Percentiles rank a stretch among this genome's conserved stretches.
Evolutionary conservation across 2,797 vertebrate genomes (phyloP).

Genomic region (Lepilemur ruficaudatus): DNA sequence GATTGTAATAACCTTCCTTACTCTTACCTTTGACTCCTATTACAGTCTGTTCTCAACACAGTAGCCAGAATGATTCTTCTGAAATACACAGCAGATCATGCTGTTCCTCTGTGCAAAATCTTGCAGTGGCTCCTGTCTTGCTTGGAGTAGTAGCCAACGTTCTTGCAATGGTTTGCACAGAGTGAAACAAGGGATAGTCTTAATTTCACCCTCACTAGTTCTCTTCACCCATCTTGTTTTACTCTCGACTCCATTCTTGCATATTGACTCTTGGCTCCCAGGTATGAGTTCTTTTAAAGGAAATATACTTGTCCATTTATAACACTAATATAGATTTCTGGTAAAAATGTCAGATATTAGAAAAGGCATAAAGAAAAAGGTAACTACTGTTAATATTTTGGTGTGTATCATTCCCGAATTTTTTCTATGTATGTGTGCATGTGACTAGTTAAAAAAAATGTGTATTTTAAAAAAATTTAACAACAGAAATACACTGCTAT

Average conservation of each 20-base stretch:
- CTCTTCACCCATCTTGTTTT: background rate
- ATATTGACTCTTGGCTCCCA: background rate
- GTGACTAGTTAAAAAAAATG: background rate
- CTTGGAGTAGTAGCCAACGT: background rate
- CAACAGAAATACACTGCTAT: background rate
- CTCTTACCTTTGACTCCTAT: background rate
- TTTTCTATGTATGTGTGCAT: background rate
- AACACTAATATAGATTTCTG: background rate
- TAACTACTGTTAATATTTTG: background rate
- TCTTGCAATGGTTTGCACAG: background rate
- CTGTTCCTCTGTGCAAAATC: background rate
- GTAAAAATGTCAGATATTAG: background rate
- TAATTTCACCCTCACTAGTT: background rate
- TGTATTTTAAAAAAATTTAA: background rate
- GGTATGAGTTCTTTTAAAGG: background rate
- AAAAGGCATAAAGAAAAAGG: background rate
- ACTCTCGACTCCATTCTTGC: background rate
- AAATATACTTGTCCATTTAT: background rate
- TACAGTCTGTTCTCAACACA: background rate
- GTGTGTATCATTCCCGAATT: background rate
- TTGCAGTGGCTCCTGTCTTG: background rate
- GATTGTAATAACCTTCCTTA: background rate
- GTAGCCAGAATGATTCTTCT: background rate
- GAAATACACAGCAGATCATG: background rate
- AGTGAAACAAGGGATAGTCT: background rate